phyloP scores from a whole-genome alignment of 1,140 invertebrate genomes.

The Branchinecta lynchi region DNA sequence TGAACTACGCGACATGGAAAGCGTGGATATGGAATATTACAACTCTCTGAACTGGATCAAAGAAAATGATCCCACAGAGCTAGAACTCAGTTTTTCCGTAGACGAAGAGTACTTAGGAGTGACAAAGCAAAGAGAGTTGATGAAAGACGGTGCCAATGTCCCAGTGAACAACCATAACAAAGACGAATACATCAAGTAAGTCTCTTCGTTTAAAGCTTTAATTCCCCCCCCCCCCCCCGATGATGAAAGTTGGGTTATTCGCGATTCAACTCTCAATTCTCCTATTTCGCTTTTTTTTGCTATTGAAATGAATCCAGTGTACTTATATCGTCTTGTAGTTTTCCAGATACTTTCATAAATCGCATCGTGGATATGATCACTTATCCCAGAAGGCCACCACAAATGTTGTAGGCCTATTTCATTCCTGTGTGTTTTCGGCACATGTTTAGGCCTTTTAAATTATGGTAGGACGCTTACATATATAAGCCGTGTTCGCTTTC shows the following conservation, averaged over 20 bases:
- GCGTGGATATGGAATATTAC: conserved; percentile 95
- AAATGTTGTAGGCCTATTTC: no score
- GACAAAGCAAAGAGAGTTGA: conserved; percentile 79
- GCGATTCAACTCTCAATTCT: no score
- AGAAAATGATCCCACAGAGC: conserved; percentile 88
- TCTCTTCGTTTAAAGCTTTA: conserved; percentile 17
- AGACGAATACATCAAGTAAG: conserved; percentile 88
- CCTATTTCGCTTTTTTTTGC: no score
- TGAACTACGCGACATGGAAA: conserved; percentile 91
- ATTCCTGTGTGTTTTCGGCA: background rate
- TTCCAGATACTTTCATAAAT: no score
- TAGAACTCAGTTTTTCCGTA: conserved; percentile 86
- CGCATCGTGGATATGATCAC: no score
- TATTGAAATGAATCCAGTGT: no score
- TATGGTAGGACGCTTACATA: background rate
- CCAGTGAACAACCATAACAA: conserved; percentile 87
- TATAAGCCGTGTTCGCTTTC: no score
- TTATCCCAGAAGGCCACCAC: background rate
- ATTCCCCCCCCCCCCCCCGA: no score
- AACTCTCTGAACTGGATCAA: conserved; percentile 93
- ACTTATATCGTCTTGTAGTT: no score
- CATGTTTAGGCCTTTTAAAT: background rate
- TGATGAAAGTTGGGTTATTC: no score
- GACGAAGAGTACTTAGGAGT: conserved; percentile 94
- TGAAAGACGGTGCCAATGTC: conserved; percentile 75